Evolutionary conservation across 2,888 invertebrate genomes (phyloP), one percentile per base, ranked within the genome.

Genomic region (Apeira syringaria): DNA sequence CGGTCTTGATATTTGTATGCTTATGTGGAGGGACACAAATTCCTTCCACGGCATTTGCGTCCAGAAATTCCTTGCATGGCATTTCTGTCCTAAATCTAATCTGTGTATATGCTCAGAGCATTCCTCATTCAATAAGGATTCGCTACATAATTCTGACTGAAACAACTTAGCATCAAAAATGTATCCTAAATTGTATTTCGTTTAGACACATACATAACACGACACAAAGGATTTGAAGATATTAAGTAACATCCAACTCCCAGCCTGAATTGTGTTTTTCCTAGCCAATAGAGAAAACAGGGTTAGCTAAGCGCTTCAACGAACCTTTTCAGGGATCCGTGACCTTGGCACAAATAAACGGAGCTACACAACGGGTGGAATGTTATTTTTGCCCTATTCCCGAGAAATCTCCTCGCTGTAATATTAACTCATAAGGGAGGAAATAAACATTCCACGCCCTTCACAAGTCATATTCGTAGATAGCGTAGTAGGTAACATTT

Each of bases 301-400:
- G 17, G 15, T 27, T 26, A 12, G 13, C 12, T 9, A 22, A 30
- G 30, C 30, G 5, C 8, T 41, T 38, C 6, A 9, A 2, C 28
- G 32, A 27, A 25, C 46, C 41, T 45, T 47, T 30, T 45, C 35
- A 46, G 37, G 47, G 39, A 42, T 35, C 17, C 18, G 37, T 29
- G 35, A 25, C 35, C 44, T 47, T 47, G 39, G 47, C 40, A 26
- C 30, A 37, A 28, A 45, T 47, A 29, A 34, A 39, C 29, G 5
- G 8, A 11, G n/a, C 15, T 33, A 36, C 40, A 44, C 39, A 47
- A 47, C 33, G 35, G 30, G 30, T 27, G 34, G 35, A 43, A 43
- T 49, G 37, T 24, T 48, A 38, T 42, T 37, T 48, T 43, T 26
- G 30, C 22, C 31, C 18, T n/a, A n/a, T 38, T 40, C 37, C 37